Conservation (phyloP, 2,888 invertebrate species). For the Dryadula phaetusa region DNA sequence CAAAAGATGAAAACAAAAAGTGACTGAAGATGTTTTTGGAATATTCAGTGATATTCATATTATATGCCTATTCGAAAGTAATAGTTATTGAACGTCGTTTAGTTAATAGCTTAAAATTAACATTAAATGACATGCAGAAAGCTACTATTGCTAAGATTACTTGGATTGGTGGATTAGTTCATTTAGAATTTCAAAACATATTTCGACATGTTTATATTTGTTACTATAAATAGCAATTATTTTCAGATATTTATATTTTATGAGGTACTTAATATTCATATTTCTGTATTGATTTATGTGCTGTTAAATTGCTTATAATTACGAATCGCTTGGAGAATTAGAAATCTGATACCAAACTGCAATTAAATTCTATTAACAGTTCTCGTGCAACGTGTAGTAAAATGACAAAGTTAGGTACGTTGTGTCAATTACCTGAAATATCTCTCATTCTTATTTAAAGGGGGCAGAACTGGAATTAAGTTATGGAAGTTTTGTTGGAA, state of each 20-base stretch:
- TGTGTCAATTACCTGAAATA: slow-evolving; percentile 65
- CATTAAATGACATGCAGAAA: slow-evolving; percentile 10
- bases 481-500: slow-evolving; percentile 75
- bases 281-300: slow-evolving; percentile 42
- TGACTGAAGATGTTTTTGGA: background rate
- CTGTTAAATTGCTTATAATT: slow-evolving; percentile 45
- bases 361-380: slow-evolving; percentile 81
- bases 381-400: slow-evolving; percentile 73
- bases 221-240: slow-evolving; percentile 27
- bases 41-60: background rate
- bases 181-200: slow-evolving; percentile 21
- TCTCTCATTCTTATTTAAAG: slow-evolving; percentile 75
- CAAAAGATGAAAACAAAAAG: background rate
- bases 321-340: slow-evolving; percentile 40
- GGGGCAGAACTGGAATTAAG: slow-evolving; percentile 54
- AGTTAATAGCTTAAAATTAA: slow-evolving; percentile 12
- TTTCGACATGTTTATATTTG: slow-evolving; percentile 21
- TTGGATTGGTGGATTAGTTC: slow-evolving; percentile 4
- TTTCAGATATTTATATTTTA: slow-evolving; percentile 35
- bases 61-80: background rate
- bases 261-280: slow-evolving; percentile 50
- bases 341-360: slow-evolving; percentile 55
- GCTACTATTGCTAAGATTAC: background rate
- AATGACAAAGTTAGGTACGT: slow-evolving; percentile 60
- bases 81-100: background rate